Evolutionary conservation across 2,113 vertebrate genomes (phyloP).

Genomic region (Helogale parvula): DNA sequence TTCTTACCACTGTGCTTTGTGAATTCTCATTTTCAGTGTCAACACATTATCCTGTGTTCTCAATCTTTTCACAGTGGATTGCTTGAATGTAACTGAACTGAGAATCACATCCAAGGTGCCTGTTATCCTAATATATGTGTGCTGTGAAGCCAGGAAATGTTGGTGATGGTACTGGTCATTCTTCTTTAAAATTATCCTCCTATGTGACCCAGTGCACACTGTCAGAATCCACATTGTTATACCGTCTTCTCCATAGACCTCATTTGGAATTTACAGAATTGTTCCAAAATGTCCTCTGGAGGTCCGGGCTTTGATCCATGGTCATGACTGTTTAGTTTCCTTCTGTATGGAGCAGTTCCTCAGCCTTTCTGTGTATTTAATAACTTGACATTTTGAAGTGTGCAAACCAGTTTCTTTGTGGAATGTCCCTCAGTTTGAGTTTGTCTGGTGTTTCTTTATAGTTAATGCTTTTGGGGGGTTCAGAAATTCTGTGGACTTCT

Average conservation of each 20-base stretch:
- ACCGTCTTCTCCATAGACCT: not conserved
- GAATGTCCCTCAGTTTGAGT: constrained; percentile 58
- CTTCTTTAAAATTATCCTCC: not conserved
- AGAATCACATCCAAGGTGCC: constrained; percentile 14
- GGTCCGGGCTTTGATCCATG: constrained; percentile 21
- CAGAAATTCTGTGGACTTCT: constrained; percentile 62
- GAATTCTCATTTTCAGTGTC: constrained; percentile 3
- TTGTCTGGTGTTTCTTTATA: constrained; percentile 68
- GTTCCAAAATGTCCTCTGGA: not conserved
- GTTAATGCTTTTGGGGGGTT: not conserved
- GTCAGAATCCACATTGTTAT: not conserved
- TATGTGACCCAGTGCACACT: not conserved
- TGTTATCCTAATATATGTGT: not conserved
- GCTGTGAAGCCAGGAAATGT: not conserved
- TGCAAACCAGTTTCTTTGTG: constrained; percentile 59
- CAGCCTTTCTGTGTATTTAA: constrained; percentile 64
- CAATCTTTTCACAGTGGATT: constrained; percentile 4
- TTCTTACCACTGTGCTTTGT: constrained; percentile 14
- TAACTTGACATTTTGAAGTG: constrained; percentile 71
- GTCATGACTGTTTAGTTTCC: not conserved
- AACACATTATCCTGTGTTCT: not conserved
- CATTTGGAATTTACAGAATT: not conserved
- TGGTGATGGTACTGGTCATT: not conserved
- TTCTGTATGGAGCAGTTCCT: constrained; percentile 51
- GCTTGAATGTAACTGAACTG: constrained; percentile 2